Evolutionary conservation across 1,140 invertebrate genomes (phyloP).

Genomic region (Lordiphosa collinella): DNA sequence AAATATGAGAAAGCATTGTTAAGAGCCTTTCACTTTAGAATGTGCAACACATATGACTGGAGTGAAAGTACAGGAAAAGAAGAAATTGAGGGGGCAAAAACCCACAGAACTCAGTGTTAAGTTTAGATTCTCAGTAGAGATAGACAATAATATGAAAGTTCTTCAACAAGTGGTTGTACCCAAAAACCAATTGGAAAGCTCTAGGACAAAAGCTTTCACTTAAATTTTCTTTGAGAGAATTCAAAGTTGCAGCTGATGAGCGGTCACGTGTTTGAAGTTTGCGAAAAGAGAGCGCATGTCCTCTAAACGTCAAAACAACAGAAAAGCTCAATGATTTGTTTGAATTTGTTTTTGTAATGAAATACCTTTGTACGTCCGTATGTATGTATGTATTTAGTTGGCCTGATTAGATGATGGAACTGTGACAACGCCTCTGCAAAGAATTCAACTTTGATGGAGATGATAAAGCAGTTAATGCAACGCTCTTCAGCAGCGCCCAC

Average conservation of each 20-base stretch:
- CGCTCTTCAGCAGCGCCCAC: conserved; percentile 28
- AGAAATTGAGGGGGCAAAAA: not conserved
- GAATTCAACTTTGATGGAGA: conserved; percentile 54
- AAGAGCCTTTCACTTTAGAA: conserved; percentile 67
- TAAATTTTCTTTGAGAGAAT: conserved; percentile 6
- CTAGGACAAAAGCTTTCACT: conserved; percentile 30
- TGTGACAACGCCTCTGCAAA: conserved; percentile 10
- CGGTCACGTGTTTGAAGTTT: conserved; percentile 12
- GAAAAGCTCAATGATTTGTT: conserved; percentile 24
- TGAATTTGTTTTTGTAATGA: conserved; percentile 46
- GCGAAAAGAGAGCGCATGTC: conserved; percentile 41
- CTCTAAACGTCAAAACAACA: conserved; percentile 54
- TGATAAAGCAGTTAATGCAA: conserved; percentile 47
- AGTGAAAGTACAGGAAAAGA: conserved; percentile 47
- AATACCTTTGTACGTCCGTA: not conserved
- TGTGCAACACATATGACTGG: conserved; percentile 1
- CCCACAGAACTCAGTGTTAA: not conserved
- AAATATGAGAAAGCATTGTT: conserved; percentile 51
- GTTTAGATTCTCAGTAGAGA: not conserved
- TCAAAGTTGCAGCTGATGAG: not conserved
- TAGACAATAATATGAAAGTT: not conserved
- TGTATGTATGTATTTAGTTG: conserved; percentile 16
- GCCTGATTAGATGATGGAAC: conserved; percentile 49
- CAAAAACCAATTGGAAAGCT: not conserved
- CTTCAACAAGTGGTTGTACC: conserved; percentile 9